Evolutionary conservation across 2,113 vertebrate genomes (phyloP).

Genomic region (Balaeniceps rex): DNA sequence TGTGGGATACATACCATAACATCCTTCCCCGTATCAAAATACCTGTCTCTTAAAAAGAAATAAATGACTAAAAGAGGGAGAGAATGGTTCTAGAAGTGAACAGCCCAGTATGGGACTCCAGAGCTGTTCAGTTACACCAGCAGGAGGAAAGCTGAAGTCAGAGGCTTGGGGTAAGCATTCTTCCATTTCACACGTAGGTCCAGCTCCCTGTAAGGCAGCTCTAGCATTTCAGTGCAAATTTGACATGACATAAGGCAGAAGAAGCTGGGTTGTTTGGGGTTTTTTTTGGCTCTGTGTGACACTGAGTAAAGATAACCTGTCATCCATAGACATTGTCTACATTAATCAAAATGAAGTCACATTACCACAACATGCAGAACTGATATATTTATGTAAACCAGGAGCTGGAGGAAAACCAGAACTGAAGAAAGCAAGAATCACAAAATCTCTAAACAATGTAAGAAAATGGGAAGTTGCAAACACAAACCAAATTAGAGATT

Average conservation of each 20-base stretch:
- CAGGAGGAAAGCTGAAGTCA: background rate
- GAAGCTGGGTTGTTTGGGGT: background rate
- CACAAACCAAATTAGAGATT: background rate
- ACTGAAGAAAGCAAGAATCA: background rate
- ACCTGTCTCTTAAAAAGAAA: background rate
- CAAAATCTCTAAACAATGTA: background rate
- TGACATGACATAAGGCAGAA: background rate
- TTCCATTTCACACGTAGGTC: background rate
- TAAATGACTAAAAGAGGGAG: background rate
- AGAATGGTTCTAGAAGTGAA: background rate
- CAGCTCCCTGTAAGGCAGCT: background rate
- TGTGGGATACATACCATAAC: background rate
- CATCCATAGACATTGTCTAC: background rate
- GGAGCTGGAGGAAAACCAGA: background rate
- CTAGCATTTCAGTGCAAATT: background rate
- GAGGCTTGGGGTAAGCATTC: background rate
- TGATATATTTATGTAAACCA: background rate
- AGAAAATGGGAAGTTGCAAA: background rate
- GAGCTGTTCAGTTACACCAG: background rate
- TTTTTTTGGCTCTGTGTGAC: background rate
- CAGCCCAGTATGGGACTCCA: background rate
- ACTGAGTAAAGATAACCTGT: background rate
- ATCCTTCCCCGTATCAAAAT: background rate
- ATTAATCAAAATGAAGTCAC: background rate
- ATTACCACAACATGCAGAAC: background rate